These are phyloP conservation scores for Sisor rabdophorus DNA, from an alignment of 2,113 vertebrate species.

Conservation along the genomic window DNA sequence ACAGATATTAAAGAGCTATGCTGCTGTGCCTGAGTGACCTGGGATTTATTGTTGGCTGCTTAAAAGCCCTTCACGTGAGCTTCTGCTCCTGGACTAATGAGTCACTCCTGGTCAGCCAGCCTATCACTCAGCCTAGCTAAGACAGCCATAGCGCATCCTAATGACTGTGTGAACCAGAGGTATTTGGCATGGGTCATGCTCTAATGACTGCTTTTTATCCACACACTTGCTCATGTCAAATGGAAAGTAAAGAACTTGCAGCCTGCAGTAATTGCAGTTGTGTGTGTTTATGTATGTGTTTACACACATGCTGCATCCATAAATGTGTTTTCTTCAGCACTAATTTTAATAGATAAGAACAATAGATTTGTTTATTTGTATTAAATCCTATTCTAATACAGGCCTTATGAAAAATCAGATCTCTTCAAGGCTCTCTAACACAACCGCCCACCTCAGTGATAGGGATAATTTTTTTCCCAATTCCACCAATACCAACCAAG, in stretches of 20 bases:
- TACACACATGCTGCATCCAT: background rate
- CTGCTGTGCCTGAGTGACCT: conserved; percentile 33
- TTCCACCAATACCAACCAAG: background rate
- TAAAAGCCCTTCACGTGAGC: conserved; percentile 35
- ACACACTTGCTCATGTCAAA: conserved; percentile 13
- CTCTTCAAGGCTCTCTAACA: too few species aligned
- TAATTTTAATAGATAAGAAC: background rate
- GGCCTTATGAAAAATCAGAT: too few species aligned
- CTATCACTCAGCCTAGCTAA: conserved; percentile 36
- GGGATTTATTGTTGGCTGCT: conserved; percentile 44
- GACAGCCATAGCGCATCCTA: conserved; percentile 26
- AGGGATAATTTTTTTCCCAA: background rate
- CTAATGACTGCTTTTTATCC: conserved; percentile 17
- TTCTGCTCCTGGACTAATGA: conserved; percentile 36
- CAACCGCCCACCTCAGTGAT: too few species aligned
- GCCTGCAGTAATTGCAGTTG: conserved; percentile 23
- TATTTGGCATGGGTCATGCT: background rate
- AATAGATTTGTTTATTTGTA: background rate
- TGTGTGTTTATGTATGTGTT: background rate
- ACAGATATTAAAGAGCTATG: conserved; percentile 33
- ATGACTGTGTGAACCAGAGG: conserved; percentile 33
- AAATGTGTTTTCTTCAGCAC: conserved; percentile 25
- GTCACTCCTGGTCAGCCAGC: conserved; percentile 19
- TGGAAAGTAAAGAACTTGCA: background rate
- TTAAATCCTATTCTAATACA: background rate